Evolutionary conservation across 2,888 invertebrate genomes (phyloP), one percentile per base, ranked within the genome.

Genomic region (Nowickia ferox): DNA sequence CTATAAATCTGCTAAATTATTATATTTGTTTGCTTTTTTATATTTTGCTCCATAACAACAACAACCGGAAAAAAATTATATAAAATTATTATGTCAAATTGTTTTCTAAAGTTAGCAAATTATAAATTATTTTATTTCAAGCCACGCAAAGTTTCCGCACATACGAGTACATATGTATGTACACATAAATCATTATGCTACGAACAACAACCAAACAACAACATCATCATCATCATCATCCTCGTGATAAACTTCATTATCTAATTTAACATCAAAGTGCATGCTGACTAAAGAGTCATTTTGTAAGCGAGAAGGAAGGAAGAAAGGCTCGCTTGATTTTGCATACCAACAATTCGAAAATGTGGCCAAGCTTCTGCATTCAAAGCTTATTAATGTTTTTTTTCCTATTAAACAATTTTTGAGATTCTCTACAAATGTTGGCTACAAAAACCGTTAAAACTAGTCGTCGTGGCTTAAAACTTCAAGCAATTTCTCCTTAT

Each of bases 31-130:
- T 55, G 44, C 9, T 40, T 65, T n/a, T 53, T 63, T 42, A 11
- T 15, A 42, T 42, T 68, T 66, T 65, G 22, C 38, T 53, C 30
- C 53, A 53, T 10, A 75, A 42, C 42, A 53, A 19, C 13, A 30
- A 6, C 30, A 53, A 53, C 38, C 0, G 6, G 1, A 61, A 68
- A 61, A 19, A 75, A 55, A 63, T 69, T 82, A 76, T 57, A 77
- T 11, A 71, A 59, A 83, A 83, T 83, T 83, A 83, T 83, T 77
- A 66, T 83, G 83, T 83, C 83, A 83, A 83, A 83, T 83, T 72
- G 83, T 83, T 83, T 71, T 68, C 17, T 44, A 66, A 74, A 63
- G 55, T 77, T 66, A 48, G n/a, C 65, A 77, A 83, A 72, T 83
- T 71, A 83, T 83, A 83, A 83, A 77, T 83, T 77, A 44, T 83